phyloP scores from a whole-genome alignment of 2,113 vertebrate genomes.

The Rhinogobius similis region DNA sequence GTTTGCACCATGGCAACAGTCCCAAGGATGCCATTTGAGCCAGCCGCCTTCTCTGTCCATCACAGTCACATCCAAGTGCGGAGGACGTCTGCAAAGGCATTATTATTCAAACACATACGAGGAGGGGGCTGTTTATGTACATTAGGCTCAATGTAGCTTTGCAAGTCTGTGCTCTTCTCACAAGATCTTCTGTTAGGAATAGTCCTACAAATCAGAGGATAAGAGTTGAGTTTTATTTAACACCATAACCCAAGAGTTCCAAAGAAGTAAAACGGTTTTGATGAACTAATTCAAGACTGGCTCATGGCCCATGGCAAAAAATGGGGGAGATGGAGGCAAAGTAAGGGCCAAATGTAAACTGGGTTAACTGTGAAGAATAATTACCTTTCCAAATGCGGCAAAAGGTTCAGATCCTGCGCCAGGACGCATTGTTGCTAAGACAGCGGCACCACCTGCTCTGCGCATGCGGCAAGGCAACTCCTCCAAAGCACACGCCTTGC shows the following conservation, averaged over 20 bases:
- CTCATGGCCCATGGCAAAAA: no score
- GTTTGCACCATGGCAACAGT: slow-evolving; percentile 56
- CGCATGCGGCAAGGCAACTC: no score
- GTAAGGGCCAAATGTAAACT: no score
- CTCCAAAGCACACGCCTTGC: no score
- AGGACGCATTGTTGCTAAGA: no score
- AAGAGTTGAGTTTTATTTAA: not conserved
- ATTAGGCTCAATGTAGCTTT: not conserved
- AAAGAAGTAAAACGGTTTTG: not conserved
- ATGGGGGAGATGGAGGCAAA: no score
- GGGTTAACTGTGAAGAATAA: no score
- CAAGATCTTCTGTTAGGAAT: not conserved
- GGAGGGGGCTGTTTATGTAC: not conserved
- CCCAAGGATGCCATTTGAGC: slow-evolving; percentile 49
- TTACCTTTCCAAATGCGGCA: no score
- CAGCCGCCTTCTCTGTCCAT: slow-evolving; percentile 30
- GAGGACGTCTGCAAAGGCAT: slow-evolving; percentile 2
- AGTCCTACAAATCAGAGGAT: not conserved
- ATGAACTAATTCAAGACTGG: not conserved
- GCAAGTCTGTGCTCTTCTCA: not conserved
- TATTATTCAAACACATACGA: slow-evolving; percentile 22
- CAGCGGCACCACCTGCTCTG: no score
- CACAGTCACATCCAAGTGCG: slow-evolving; percentile 4
- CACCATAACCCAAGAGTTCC: not conserved
- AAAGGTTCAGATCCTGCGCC: no score